Evolutionary conservation across 1,140 invertebrate genomes (phyloP).

Genomic region (Ladona fulva): DNA sequence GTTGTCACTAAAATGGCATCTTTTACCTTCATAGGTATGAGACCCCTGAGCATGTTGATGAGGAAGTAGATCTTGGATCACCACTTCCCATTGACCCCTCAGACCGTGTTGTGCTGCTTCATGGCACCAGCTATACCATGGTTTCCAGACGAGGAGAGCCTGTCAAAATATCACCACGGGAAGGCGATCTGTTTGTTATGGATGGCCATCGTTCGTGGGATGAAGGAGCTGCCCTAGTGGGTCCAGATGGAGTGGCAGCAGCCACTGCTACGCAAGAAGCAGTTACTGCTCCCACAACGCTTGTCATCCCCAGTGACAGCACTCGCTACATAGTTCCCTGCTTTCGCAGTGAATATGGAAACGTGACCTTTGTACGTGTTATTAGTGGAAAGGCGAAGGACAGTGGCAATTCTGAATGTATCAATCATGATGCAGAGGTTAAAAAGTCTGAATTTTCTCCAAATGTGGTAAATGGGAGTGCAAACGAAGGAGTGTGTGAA

Average conservation of each 20-base stretch:
- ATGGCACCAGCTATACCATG: conserved; percentile 67
- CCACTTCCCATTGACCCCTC: conserved; percentile 53
- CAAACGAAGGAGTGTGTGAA: conserved; percentile 27
- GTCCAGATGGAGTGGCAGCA: conserved; percentile 54
- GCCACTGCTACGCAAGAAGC: conserved; percentile 42
- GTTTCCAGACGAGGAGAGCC: conserved; percentile 67
- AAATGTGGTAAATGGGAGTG: neutral
- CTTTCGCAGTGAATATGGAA: conserved; percentile 74
- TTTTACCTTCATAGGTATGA: conserved; percentile 25
- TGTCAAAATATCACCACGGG: conserved; percentile 59
- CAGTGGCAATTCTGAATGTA: conserved; percentile 19
- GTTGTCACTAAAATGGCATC: too few species aligned
- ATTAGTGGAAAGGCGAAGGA: conserved; percentile 41
- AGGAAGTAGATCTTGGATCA: conserved; percentile 51
- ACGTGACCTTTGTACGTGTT: conserved; percentile 68
- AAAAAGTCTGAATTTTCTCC: conserved; percentile 19
- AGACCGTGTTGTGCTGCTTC: conserved; percentile 54
- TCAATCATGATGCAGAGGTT: conserved; percentile 9
- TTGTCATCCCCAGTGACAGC: conserved; percentile 41
- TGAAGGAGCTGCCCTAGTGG: conserved; percentile 40
- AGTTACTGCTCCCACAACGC: conserved; percentile 40
- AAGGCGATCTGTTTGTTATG: conserved; percentile 70
- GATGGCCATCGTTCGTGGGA: conserved; percentile 68
- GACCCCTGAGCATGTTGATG: conserved; percentile 21
- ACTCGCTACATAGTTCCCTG: conserved; percentile 72